These are phyloP conservation scores for Trichogramma dendrolimi DNA, from an alignment of 2,888 invertebrate genomes.

Conservation along the genomic window DNA sequence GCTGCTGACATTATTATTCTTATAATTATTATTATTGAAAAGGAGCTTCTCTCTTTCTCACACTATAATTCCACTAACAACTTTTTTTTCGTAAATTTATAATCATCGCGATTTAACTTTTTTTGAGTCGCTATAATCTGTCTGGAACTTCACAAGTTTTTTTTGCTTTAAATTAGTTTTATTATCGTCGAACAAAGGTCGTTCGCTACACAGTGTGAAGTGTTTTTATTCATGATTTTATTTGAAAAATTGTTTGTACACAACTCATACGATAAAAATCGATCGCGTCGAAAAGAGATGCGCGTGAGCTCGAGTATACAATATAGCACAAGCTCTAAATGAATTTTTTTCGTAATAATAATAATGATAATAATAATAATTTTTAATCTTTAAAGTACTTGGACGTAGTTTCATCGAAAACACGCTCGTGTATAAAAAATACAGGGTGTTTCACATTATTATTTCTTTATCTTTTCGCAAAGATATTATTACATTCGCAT, in stretches of 20 bases:
- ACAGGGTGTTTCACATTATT: conserved; percentile 32
- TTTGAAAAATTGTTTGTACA: conserved; percentile 4
- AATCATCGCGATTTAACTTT: no score
- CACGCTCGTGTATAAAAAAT: conserved; percentile 31
- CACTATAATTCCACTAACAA: no score
- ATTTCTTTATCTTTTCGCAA: conserved; percentile 14
- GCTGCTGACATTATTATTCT: neutral
- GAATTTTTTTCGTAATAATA: conserved; percentile 2
- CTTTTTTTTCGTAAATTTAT: no score
- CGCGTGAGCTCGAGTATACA: conserved; percentile 15
- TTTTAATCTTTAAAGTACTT: conserved; percentile 26
- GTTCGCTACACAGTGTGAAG: no score
- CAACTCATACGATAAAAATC: conserved; percentile 28
- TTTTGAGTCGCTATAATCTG: no score
- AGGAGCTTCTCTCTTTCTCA: no score
- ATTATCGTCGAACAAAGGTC: no score
- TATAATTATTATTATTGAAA: neutral
- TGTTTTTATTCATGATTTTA: no score
- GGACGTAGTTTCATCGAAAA: conserved; percentile 30
- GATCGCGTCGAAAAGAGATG: conserved; percentile 21
- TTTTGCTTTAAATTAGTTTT: no score
- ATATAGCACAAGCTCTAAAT: conserved; percentile 11
- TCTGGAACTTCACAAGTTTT: no score
- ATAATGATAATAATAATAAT: no score
- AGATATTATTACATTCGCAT: neutral